Base-by-base conservation (phyloP, 1,140 invertebrate genomes). In the Microplitis mediator region DNA sequence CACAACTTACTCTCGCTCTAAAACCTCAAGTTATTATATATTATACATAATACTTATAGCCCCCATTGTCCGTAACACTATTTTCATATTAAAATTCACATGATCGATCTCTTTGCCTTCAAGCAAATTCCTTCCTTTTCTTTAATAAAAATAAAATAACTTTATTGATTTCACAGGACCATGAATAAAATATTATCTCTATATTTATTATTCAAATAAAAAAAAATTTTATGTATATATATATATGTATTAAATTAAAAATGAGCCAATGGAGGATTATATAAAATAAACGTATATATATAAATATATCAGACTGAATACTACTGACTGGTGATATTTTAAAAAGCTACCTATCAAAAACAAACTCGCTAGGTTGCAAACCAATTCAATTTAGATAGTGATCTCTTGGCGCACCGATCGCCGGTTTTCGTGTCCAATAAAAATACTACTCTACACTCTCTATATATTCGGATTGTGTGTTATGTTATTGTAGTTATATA, bases 31-130 rank as follows among this genome's bases (percentile, higher is more conserved):
- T 54, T 54, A 54, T n/a, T 14, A 23, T 54, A 45, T 45, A 45
- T 54, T 54, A 23, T 5, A 9, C 16, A 23, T 58, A 23, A 16
- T 58, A 58, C 23, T 58, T 31, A 11, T 4, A 23, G 23, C 23
- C 23, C 56, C 23, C 23, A 58, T 58, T 58, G 56, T 58, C 23
- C 56, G 39, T 45, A 45, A 58, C 23, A 23, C 56, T 62, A 62
- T n/a, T 62, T 62, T 62, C 9, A 78, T 81, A 81, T 82, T 80
- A 80, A 81, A 79, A 80, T 82, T 73, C 74, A 54, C 70, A 71
- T 75, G 77, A 62, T 35, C 34, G 9, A 62, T 31, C 31, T 62
- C 31, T 8, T 45, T 23, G 23, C 6, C 39, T 11, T 45, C 11
- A 4, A 11, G 39, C 39, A 45, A 45, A 45, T 45, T 45, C 39